Percentiles rank a stretch among this genome's conserved stretches.
phyloP scores from a whole-genome alignment of 2,113 vertebrate genomes.

The Erythrocercus mccallii region DNA sequence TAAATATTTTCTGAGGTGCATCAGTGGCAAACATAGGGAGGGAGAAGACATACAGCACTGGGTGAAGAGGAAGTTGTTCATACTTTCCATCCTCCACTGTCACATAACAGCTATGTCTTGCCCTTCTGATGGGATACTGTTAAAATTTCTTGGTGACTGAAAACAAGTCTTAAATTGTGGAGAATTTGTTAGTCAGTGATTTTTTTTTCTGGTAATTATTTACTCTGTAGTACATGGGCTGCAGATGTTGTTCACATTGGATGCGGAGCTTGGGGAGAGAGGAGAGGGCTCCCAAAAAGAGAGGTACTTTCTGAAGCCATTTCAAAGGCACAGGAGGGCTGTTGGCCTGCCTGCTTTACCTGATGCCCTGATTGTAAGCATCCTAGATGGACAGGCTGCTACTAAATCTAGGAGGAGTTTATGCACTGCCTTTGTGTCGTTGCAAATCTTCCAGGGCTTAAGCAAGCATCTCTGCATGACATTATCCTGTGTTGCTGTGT shows the following conservation, averaged over 20 bases:
- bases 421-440: neutral
- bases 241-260: neutral
- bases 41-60: neutral
- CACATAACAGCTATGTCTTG: neutral
- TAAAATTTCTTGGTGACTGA: neutral
- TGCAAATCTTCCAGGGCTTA: neutral
- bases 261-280: neutral
- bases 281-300: neutral
- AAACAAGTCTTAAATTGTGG: neutral
- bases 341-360: neutral
- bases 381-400: neutral
- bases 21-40: neutral
- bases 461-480: neutral
- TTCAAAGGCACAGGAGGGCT: neutral
- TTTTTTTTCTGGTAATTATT: neutral
- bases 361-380: rapidly evolving
- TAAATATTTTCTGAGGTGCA: conserved; percentile 62
- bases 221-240: neutral
- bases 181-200: neutral
- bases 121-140: neutral
- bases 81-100: neutral
- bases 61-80: neutral
- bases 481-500: neutral
- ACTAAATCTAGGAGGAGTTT: neutral
- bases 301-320: neutral